Base-by-base conservation (phyloP, 92 coral and sea anemone genomes). In the Zoanthus sansibaricus region DNA sequence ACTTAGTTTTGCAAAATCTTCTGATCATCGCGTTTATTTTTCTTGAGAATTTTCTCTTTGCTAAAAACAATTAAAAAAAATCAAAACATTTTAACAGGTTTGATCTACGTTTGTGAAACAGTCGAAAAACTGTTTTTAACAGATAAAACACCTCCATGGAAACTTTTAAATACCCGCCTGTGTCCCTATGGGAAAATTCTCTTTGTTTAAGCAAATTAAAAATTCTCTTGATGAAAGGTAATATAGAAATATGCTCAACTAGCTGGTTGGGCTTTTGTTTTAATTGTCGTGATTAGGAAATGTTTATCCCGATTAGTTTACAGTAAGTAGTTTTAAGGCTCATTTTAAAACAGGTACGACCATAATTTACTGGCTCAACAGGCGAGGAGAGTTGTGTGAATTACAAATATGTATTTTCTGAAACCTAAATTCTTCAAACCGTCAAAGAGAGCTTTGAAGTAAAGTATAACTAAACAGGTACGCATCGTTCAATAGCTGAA, bases 151-250 rank as follows among this genome's bases (percentile, higher is more conserved):
- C 52, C 31, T 76, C 82, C 47, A 76, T 54, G 64, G 82, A 52
- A 76, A 76, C 66, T 76, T 30, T 46, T 76, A 32, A 12, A 45
- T 64, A 45, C 25, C 72, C 21, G 33, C 44, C 13, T 14, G 13
- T 10, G 18, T 16, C 17, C 85, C 75, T 61, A 4, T 46, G 85
- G 85, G 75, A 20, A 62, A 64, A 64, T 13, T 32, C 9, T 42
- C 12, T 80, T 80, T 64, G 74, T 80, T 49, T 20, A 80, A 80
- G 45, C 47, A 42, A 66, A 80, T 64, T 66, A 80, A 64, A 79
- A 64, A 33, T 45, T 67, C 75, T 80, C 6, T 80, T 46, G 25
- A 80, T 80, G 74, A 46, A 21, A 2, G 70, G 64, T 80, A 72
- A 80, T 66, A 61, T 14, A 80, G 47, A 21, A 74, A 66, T 66